Conservation (phyloP, 2,797 vertebrate genomes). For the Malurus leucopterus region DNA sequence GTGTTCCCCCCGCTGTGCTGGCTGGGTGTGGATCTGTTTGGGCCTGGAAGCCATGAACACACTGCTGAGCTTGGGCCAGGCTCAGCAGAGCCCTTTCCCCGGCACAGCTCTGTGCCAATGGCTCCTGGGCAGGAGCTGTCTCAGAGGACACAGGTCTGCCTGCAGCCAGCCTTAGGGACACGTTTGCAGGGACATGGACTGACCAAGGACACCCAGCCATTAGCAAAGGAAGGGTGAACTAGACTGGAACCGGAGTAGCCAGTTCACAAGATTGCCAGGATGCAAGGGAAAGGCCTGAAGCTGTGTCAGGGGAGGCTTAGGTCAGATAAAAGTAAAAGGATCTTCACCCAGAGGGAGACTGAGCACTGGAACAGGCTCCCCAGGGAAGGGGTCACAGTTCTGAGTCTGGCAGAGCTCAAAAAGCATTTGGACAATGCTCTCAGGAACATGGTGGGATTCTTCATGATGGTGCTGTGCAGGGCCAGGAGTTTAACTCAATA, state of each 20-base stretch:
- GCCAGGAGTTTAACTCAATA: accelerated
- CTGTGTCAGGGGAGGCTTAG: not conserved
- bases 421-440: not conserved
- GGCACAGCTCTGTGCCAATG: not conserved
- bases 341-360: not conserved
- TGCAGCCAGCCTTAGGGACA: not conserved
- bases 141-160: not conserved
- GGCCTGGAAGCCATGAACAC: not conserved
- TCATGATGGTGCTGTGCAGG: not conserved
- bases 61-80: not conserved
- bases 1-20: not conserved
- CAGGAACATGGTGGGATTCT: not conserved
- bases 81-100: not conserved
- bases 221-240: not conserved
- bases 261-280: not conserved
- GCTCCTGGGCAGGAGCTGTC: not conserved
- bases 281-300: not conserved
- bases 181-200: accelerated
- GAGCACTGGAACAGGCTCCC: not conserved
- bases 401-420: not conserved
- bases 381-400: not conserved
- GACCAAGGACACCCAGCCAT: not conserved
- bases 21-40: not conserved
- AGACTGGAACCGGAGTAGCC: not conserved
- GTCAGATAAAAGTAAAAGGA: accelerated